Base-by-base conservation (phyloP, 2,113 vertebrate species). In the Sclerurus mexicanus region DNA sequence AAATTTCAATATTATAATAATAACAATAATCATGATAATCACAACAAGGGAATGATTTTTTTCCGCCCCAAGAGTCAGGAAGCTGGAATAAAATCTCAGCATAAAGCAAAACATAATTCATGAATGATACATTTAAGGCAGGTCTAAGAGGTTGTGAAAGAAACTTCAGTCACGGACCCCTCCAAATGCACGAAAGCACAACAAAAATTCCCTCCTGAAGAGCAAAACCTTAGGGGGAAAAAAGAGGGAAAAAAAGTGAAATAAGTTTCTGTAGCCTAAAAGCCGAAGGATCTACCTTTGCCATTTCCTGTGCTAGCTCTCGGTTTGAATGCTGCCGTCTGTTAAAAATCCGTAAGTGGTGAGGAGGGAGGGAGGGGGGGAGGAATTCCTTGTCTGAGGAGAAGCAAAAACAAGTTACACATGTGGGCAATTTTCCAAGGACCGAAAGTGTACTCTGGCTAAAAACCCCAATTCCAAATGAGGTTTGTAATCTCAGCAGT, bases 341-440 rank as follows among this genome's bases (percentile, higher is more conserved):
- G 95, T 95, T 93, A 80, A 87, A 94, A 94, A 94, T 7, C 89
- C 85, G 31, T 56, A 85, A 91, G 76, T 68, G 75, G 60, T 16
- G 90, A 64, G 76, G 53, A 58, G 71, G 59, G 62, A 18, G 23
- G 15, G 56, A 12, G 13, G 10, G 19, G 11, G 55, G 59, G 42
- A 8, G 85, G 76, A 91, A 93, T 93, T 93, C 94, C 94, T 96
- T 49, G 82, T 94, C 85, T 90, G 94, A 88, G 92, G 85, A 87
- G 89, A 94, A 95, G 94, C 86, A 96, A 96, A 95, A 96, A 86
- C 93, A 95, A 97, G 86, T 94, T 94, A 81, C 93, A 95, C 95
- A 95, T 95, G 94, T 95, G 87, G 92, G 91, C 89, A 90, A 50
- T 74, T 71, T 80, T 95, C 94, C 93, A 95, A 83, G 91, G 66